Evolutionary conservation across 2,888 invertebrate genomes (phyloP).

Genomic region (Drosophila antonietae): DNA sequence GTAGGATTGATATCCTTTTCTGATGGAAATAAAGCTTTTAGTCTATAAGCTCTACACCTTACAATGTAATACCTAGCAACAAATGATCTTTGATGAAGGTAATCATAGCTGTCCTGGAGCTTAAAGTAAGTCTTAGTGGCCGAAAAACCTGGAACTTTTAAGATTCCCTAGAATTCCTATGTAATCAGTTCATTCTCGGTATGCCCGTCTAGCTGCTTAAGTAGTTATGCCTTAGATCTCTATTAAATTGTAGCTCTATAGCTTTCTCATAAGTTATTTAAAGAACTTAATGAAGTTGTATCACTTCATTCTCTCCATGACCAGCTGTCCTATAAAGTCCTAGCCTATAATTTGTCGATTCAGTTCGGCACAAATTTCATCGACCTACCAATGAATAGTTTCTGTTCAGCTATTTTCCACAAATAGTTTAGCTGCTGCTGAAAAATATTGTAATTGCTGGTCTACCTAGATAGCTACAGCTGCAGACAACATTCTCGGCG

Average conservation of each 20-base stretch:
- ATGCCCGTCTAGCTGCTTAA: neutral
- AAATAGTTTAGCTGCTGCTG: neutral
- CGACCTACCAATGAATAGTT: neutral
- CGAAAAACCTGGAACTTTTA: too few species aligned
- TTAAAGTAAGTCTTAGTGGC: too few species aligned
- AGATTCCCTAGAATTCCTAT: neutral
- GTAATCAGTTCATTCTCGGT: neutral
- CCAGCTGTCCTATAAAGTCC: neutral
- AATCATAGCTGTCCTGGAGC: neutral
- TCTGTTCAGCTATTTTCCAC: neutral
- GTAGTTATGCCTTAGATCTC: too few species aligned
- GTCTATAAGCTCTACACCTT: neutral
- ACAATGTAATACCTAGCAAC: neutral
- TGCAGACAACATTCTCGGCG: constrained; percentile 7
- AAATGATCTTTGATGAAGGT: neutral
- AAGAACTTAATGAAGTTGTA: neutral
- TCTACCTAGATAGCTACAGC: neutral
- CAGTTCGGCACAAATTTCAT: neutral
- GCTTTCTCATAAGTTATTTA: too few species aligned
- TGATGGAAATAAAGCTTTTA: too few species aligned
- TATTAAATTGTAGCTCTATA: neutral
- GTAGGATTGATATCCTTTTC: too few species aligned
- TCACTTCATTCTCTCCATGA: neutral
- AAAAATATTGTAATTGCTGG: constrained; percentile 14
- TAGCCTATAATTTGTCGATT: neutral